Percentiles rank a stretch among this genome's conserved stretches.
Conservation (phyloP, 2,797 vertebrate species). For the Periparus ater region DNA sequence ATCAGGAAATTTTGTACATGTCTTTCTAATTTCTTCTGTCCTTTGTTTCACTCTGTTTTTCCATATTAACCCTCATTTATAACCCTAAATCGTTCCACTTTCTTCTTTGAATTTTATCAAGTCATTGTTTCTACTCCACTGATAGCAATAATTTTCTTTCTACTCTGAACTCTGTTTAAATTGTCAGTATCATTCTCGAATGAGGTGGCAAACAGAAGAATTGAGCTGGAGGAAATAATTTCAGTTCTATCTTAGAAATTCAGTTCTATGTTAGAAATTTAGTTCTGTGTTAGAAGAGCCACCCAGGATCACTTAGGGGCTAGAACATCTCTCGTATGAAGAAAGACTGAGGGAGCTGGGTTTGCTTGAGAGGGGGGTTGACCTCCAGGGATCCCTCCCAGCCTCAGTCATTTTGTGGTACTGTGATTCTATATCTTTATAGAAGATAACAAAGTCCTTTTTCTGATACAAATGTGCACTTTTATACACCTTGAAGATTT, state of each 20-base stretch:
- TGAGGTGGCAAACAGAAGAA: neutral
- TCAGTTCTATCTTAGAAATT: neutral
- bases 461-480: neutral
- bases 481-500: neutral
- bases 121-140: neutral
- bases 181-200: neutral
- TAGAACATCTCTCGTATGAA: accelerated
- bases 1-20: neutral
- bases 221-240: neutral
- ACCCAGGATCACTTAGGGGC: neutral
- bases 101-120: neutral
- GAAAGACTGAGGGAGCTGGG: neutral
- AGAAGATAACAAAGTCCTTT: neutral
- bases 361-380: neutral
- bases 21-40: neutral
- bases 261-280: neutral
- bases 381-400: neutral
- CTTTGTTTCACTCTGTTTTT: neutral
- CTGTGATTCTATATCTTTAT: neutral
- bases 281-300: neutral
- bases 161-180: neutral
- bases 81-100: neutral
- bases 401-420: neutral
- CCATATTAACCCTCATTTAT: neutral
- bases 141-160: neutral